Evolutionary conservation across 2,113 vertebrate genomes (phyloP).

Genomic region (Girardinichthys multiradiatus): DNA sequence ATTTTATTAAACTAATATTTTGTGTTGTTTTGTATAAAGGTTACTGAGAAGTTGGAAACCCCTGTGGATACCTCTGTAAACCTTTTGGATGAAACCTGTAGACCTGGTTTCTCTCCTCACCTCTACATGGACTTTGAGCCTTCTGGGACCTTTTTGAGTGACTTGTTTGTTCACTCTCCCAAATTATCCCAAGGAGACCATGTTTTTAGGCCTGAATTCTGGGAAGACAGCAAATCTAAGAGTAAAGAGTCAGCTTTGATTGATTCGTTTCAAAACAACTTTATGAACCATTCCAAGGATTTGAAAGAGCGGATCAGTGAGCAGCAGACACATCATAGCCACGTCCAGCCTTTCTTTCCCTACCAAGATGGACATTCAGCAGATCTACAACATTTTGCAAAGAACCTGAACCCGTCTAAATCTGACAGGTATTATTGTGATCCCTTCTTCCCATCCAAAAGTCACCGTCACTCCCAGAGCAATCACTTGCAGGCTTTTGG

Average conservation of each 20-base stretch:
- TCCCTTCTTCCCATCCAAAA: slow-evolving; percentile 13
- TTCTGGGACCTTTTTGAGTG: background rate
- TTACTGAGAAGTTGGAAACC: slow-evolving; percentile 33
- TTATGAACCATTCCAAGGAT: slow-evolving; percentile 30
- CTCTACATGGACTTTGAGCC: slow-evolving; percentile 51
- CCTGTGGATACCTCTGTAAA: slow-evolving; percentile 27
- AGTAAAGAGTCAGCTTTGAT: slow-evolving; percentile 7
- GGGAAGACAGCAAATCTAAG: slow-evolving; percentile 18
- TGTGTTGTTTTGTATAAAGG: slow-evolving; percentile 52
- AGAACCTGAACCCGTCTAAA: slow-evolving; percentile 34
- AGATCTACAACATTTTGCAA: slow-evolving; percentile 21
- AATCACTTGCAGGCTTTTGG: slow-evolving; percentile 49
- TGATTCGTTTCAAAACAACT: slow-evolving; percentile 45
- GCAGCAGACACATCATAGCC: slow-evolving; percentile 1
- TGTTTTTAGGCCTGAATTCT: slow-evolving; percentile 18
- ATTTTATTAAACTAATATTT: slow-evolving; percentile 3
- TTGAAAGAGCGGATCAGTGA: slow-evolving; percentile 10
- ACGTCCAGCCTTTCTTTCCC: slow-evolving; percentile 22
- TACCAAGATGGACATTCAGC: slow-evolving; percentile 15
- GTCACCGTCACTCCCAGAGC: slow-evolving; percentile 19
- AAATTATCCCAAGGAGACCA: slow-evolving; percentile 19
- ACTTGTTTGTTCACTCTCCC: slow-evolving; percentile 24
- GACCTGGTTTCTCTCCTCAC: slow-evolving; percentile 17
- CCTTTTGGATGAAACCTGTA: slow-evolving; percentile 43
- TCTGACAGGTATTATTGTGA: slow-evolving; percentile 15